Percentiles rank a stretch among this genome's conserved stretches.
Conservation (phyloP, 2,113 vertebrate genomes). For the Aldabrachelys gigantea region DNA sequence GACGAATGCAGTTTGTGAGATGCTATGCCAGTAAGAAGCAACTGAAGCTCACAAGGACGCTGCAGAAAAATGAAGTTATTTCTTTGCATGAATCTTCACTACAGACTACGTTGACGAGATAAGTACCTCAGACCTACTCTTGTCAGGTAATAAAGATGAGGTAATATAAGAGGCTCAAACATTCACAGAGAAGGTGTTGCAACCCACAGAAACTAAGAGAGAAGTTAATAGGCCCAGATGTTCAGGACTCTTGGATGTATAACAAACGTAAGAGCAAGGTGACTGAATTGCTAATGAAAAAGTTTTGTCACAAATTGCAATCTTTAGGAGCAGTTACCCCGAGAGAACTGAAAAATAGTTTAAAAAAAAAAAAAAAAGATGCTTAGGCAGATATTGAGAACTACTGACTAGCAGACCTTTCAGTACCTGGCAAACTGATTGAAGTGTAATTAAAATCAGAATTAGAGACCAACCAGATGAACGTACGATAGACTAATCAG, state of each 20-base stretch:
- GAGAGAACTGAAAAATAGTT: not conserved
- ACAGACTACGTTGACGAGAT: not conserved
- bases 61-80: fast-evolving
- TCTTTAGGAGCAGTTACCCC: not conserved
- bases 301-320: not conserved
- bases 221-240: not conserved
- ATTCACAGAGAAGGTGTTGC: not conserved
- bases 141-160: not conserved
- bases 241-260: no score
- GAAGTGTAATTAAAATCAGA: not conserved
- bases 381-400: not conserved
- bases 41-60: not conserved
- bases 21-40: not conserved
- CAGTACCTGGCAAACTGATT: not conserved
- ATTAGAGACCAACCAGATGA: not conserved
- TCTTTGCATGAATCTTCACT: not conserved
- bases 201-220: not conserved
- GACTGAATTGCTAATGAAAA: not conserved
- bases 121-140: not conserved
- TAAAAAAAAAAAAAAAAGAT: not conserved
- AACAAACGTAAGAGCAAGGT: not conserved
- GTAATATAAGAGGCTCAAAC: not conserved
- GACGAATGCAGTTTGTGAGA: fast-evolving
- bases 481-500: not conserved
- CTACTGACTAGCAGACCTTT: not conserved